Percentiles rank a stretch among this genome's conserved stretches.
phyloP scores from a whole-genome alignment of 2,888 invertebrate species.

The Hypolimnas misippus region DNA sequence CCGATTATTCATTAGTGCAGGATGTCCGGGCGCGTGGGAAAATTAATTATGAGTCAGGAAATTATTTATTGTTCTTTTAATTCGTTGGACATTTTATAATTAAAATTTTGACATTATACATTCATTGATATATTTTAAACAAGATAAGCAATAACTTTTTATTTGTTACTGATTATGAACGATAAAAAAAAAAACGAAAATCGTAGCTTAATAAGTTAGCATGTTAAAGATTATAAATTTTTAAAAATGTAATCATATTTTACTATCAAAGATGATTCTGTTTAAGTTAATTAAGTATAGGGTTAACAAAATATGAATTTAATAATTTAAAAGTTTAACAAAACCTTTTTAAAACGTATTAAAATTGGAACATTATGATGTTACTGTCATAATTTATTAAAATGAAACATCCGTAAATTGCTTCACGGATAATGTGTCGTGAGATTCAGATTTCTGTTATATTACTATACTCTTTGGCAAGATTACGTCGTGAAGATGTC shows the following conservation, averaged over 20 bases:
- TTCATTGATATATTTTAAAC: too few species aligned
- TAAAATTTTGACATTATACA: not conserved
- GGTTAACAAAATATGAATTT: too few species aligned
- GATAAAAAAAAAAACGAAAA: not conserved
- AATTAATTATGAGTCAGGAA: constrained; percentile 39
- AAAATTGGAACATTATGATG: too few species aligned
- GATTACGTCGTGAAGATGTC: constrained; percentile 28
- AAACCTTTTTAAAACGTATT: too few species aligned
- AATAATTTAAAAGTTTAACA: too few species aligned
- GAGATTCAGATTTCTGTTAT: constrained; percentile 1
- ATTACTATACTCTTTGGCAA: constrained; percentile 9
- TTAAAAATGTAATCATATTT: too few species aligned
- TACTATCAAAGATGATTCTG: too few species aligned
- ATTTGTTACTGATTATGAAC: too few species aligned
- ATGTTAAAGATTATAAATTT: too few species aligned
- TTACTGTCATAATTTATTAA: not conserved
- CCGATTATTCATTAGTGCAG: constrained; percentile 46
- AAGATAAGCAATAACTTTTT: too few species aligned
- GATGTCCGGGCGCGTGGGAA: constrained; percentile 67
- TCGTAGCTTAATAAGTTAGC: too few species aligned
- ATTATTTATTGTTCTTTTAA: constrained; percentile 17
- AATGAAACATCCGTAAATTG: not conserved
- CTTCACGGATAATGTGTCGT: constrained; percentile 24
- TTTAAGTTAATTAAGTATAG: too few species aligned
- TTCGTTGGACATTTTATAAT: not conserved